Evolutionary conservation across 2,888 invertebrate species (phyloP), one percentile per base, ranked within the genome.

Genomic region (Metellina segmentata): DNA sequence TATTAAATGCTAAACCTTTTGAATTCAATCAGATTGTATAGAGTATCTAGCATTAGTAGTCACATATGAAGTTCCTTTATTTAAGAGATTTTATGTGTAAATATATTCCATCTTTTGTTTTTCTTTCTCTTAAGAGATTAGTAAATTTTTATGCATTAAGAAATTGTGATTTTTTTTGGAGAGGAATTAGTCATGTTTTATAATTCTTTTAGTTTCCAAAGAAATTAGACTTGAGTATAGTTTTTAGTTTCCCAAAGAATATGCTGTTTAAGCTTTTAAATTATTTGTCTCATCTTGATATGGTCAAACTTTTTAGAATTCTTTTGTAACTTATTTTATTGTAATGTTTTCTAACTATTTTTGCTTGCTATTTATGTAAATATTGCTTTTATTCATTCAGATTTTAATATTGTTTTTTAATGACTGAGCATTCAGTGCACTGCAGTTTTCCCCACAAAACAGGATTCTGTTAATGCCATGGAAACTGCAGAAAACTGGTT

Each of bases 21-120:
- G 19, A 78, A 70, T 51, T 86, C 19, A 20, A 78, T 69, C 74
- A 75, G 78, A 74, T 88, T 85, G 77, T 85, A 53, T 71, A 81
- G 19, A 52, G 19, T 81, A 20, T 78, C 19, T 88, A 77, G 69
- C 52, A 19, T 20, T 74, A 75, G 72, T 75, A 88, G 88, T 88
- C 88, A 88, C 81, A 49, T 81, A 78, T 81, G 51, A 88, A 88
- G 88, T 88, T 88, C 88, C 88, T 88, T 88, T 81, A 78, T 86
- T 85, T 86, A 86, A 88, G 75, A 81, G 74, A 88, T 81, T 74
- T 88, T 81, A 81, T 75, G 51, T 88, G 88, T 81, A 88, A 74
- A 88, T 81, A 81, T 48, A 53, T 72, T 81, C 61, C 74, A 74
- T 81, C 53, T 72, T 74, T 86, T 70, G 69, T 51, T 69, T 86